Percentiles rank a stretch among this genome's conserved stretches.
Conservation (phyloP, 2,888 invertebrate species). For the Holacanthella duospinosa region DNA sequence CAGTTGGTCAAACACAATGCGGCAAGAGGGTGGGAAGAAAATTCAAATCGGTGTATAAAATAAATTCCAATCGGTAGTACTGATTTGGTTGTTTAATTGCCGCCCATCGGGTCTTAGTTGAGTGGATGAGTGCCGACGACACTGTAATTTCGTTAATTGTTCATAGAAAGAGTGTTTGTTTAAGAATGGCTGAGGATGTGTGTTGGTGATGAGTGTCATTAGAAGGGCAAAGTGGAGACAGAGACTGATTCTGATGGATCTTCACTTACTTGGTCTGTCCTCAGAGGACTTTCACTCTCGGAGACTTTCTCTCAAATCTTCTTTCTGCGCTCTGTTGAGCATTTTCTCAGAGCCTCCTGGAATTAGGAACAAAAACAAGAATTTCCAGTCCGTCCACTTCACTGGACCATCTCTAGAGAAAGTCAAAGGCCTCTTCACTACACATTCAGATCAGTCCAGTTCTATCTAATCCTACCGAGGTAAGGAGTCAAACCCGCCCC, state of each 20-base stretch:
- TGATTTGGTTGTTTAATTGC: too few species aligned
- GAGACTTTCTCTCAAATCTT: not conserved
- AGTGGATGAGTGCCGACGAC: too few species aligned
- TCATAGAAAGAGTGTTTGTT: too few species aligned
- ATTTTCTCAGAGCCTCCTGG: not conserved
- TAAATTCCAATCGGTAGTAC: too few species aligned
- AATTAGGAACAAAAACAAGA: not conserved
- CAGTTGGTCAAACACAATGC: too few species aligned
- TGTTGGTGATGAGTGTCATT: not conserved
- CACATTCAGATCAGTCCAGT: slow-evolving; percentile 1
- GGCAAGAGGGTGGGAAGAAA: too few species aligned
- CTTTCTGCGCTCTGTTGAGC: not conserved
- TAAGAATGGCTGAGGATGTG: not conserved
- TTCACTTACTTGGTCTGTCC: too few species aligned
- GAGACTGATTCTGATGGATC: slow-evolving; percentile 4
- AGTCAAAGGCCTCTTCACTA: not conserved
- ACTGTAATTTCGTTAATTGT: too few species aligned
- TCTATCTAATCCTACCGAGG: too few species aligned
- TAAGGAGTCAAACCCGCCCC: too few species aligned
- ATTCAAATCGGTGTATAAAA: too few species aligned
- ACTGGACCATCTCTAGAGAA: not conserved
- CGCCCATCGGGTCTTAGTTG: too few species aligned
- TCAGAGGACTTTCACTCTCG: not conserved
- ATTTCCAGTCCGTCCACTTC: not conserved
- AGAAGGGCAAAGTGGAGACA: slow-evolving; percentile 1